Base-by-base conservation (phyloP, 2,888 invertebrate species). In the Chirona hameri region DNA sequence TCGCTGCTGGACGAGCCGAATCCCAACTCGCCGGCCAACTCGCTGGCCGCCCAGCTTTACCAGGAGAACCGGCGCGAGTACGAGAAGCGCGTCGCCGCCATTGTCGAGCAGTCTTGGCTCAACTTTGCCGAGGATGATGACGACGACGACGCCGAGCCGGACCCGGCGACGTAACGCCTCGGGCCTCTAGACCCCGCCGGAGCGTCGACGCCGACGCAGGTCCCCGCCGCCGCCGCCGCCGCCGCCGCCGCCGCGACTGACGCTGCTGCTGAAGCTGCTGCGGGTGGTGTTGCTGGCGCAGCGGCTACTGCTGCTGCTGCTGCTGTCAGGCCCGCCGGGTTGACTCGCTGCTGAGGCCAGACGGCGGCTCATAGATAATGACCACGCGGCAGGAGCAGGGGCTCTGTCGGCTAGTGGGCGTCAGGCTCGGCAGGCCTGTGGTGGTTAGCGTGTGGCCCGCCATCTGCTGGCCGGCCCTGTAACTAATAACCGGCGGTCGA, bases 1-100 rank as follows among this genome's bases (percentile, higher is more conserved):
- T 98, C 98, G 88, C 92, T 99, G 91, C 92, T 99, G 90, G 99
- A 99, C 92, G 99, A 99, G 91, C 99, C 99, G 85, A 99, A 99
- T 90, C 99, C 99, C 86, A 99, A 99, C 91, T 98, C 98, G 86
- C 99, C 99, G 87, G 99, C 99, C 87, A 99, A 99, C 90, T 98
- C 97, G 87, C 95, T 97, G 93, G 99, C 99, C 88, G 99, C 99
- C 86, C 98, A 99, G 91, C 92, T 99, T 88, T 99, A 99, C 91
- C 98, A 98, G 91, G 98, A 99, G 90, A 99, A 99, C 90, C 93
- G 98, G 87, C 92, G 99, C 88, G 99, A 99, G 91, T 99, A 99
- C 90, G 98, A 99, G 91, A 99, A 99, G 91, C 93, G 97, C 91
- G 99, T 99, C 88, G 97, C 97, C 92, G 97, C 97, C 88, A 97